phyloP scores from a whole-genome alignment of 2,797 vertebrate species.

The Girardinus metallicus region DNA sequence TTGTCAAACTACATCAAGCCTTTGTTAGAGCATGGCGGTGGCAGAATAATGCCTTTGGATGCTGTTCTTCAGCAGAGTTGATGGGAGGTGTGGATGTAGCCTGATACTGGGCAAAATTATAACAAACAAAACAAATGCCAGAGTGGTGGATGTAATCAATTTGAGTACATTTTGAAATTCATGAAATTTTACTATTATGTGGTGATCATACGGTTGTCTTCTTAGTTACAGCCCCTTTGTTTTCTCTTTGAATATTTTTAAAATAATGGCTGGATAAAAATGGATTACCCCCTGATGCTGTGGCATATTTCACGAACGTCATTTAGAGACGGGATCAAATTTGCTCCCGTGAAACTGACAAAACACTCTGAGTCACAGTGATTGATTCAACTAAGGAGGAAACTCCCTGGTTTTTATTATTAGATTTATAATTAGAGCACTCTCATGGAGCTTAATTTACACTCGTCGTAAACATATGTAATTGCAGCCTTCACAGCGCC shows the following conservation, averaged over 20 bases:
- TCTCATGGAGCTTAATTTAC: slow-evolving; percentile 9
- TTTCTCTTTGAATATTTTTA: neutral
- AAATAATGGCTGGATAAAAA: neutral
- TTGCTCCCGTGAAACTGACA: neutral
- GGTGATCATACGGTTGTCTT: neutral
- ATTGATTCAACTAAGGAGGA: slow-evolving; percentile 10
- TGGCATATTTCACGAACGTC: slow-evolving; percentile 3
- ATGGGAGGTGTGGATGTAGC: neutral
- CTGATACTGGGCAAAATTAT: neutral
- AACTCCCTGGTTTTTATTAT: slow-evolving; percentile 8
- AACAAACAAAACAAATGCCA: neutral
- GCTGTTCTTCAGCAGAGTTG: neutral
- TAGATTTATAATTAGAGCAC: neutral
- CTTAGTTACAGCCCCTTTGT: neutral
- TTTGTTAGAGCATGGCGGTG: neutral
- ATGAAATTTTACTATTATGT: neutral
- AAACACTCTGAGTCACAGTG: neutral
- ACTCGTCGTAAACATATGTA: slow-evolving; percentile 21
- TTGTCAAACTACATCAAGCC: neutral
- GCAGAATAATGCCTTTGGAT: neutral
- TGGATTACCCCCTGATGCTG: neutral
- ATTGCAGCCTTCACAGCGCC: slow-evolving; percentile 24
- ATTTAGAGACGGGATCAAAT: neutral
- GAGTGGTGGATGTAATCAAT: neutral
- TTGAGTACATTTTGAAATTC: neutral